phyloP scores from a whole-genome alignment of 2,797 vertebrate species.

The Vultur gryphus region DNA sequence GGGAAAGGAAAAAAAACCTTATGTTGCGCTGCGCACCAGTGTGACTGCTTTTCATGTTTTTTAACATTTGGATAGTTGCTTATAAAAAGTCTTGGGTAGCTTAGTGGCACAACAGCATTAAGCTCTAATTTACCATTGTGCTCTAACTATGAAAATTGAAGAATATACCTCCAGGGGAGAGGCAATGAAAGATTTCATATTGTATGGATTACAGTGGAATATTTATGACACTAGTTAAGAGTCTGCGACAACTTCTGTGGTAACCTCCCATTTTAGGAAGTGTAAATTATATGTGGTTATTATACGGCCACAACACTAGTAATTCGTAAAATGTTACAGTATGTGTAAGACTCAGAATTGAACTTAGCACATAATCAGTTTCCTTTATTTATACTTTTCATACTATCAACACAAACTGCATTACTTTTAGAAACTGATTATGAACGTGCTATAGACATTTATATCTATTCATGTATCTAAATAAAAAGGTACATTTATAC shows the following conservation, averaged over 20 bases:
- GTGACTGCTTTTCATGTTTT: background rate
- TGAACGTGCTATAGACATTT: background rate
- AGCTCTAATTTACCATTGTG: background rate
- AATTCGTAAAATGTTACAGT: background rate
- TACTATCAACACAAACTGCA: background rate
- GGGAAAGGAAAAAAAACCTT: background rate
- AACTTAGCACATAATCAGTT: background rate
- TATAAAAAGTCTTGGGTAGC: background rate
- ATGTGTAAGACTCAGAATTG: background rate
- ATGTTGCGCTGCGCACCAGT: accelerated
- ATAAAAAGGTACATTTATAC: background rate
- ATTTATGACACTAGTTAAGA: background rate
- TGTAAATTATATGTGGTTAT: background rate
- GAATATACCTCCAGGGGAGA: background rate
- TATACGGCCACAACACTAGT: background rate
- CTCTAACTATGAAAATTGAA: background rate
- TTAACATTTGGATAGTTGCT: background rate
- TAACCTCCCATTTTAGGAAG: background rate
- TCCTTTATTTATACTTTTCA: background rate
- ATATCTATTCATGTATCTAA: background rate
- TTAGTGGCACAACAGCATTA: background rate
- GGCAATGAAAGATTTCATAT: background rate
- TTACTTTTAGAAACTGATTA: background rate
- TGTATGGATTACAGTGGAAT: background rate
- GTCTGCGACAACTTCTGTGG: background rate